Evolutionary conservation across 2,113 vertebrate genomes (phyloP), one percentile per base, ranked within the genome.

Genomic region (Tinamus guttatus): DNA sequence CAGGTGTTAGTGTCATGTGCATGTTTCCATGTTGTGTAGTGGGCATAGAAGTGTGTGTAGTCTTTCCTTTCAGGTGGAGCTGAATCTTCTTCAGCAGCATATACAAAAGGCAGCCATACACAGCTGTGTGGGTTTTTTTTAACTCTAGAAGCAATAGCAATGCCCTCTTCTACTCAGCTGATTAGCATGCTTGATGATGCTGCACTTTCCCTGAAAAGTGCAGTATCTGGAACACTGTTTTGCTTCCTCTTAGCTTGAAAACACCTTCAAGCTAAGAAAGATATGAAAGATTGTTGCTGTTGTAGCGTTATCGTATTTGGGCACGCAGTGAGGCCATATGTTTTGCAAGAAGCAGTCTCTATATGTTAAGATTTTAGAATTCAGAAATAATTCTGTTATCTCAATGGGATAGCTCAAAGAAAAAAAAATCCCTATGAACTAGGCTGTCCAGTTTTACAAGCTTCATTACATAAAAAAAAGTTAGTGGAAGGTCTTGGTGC

Each of bases 101-200:
- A 49, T 28, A 30, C 32, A 11, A 75, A 45, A 74, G 11, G 22
- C 7, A 71, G 7, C 13, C 38, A 22, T 18, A 24, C 3, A n/a
- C 5, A 79, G 18, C 36, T 41, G 4, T 41, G 40, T 41, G 40
- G 7, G 4, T 0, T 0, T 0, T 74, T 41, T 65, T 17, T 15
- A 43, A 3, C 45, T 84, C 5, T 19, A 89, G 45, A 38, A 28
- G 22, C 52, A 52, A 2, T 14, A 67, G 17, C 17, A 62, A 19
- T 18, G 38, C 71, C 4, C 5, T 52, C 18, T 77, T 69, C 19
- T 36, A 43, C 64, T 54, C 11, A 68, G 20, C 43, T 30, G 54
- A 17, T 86, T 18, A 73, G 6, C 30, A 58, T 18, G 54, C 2
- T 4, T 5, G 40, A 10, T 9, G 13, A n/a, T 21, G 27, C 1